Base-by-base conservation (phyloP, 2,888 invertebrate species). In the Arge pagana region DNA sequence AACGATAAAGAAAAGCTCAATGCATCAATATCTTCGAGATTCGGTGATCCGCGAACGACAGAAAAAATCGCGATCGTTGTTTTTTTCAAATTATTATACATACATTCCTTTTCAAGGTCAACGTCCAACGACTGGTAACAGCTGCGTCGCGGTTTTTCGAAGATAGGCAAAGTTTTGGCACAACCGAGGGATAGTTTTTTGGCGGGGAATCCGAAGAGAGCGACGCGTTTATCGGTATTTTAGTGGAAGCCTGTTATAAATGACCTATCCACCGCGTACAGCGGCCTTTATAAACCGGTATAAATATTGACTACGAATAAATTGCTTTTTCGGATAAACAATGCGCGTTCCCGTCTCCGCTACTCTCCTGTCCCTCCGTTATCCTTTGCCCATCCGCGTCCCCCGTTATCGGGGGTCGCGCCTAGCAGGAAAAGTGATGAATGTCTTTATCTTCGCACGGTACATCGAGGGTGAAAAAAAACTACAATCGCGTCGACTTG, bases 251-350 rank as follows among this genome's bases (percentile, higher is more conserved):
- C 23, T 11, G 45, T 45, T 45, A 45, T 50, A 50, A 50, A 50
- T 50, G 42, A 50, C 42, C 50, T 24, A 50, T 50, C 50, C 23
- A 24, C 42, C 18, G 8, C 15, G 15, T 18, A 10, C 6, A n/a
- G 45, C 21, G 13, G 33, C 21, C n/a, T n/a, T n/a, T n/a, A 33
- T 33, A 45, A 21, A 11, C 42, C 18, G 19, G 50, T 43, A 43
- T 50, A 50, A 50, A 50, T 50, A 50, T 50, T 50, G 42, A 42
- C 50, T 31, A 50, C 42, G 50, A 50, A 50, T 50, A 50, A 50
- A 50, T 53, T 48, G 41, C 43, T 26, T 26, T 43, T 31, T 49
- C 35, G 45, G 45, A 45, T 45, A 45, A 45, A 45, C 45, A 45
- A 45, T 33, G 45, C 45, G 16, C 19, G 31, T 31, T 43, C 24